Evolutionary conservation across 2,888 invertebrate genomes (phyloP), one percentile per base, ranked within the genome.

Genomic region (Cecidostiba fungosa): DNA sequence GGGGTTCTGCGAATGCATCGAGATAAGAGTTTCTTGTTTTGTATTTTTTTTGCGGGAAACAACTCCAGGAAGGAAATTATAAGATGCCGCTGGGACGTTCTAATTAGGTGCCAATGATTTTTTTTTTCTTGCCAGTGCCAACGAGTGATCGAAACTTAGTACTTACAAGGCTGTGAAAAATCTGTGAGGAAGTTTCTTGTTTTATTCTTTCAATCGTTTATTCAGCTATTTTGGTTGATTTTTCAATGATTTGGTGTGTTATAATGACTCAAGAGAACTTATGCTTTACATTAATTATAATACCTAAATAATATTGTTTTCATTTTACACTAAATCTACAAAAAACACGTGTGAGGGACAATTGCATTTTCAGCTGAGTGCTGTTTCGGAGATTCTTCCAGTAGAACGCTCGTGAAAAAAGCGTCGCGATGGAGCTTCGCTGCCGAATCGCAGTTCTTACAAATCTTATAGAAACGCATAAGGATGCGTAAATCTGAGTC

Each of bases 301-400:
- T 73, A 78, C 78, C 39, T 84, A 74, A 84, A 84, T 84, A 66
- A 84, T 79, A 84, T 74, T 36, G 32, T 70, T 69, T 79, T 69
- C 19, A 39, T n/a, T 62, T 80, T 39, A 78, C 23, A 54, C 74
- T 84, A 79, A 36, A 74, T 26, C 69, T 84, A 76, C 43, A 79
- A 54, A 80, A 59, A n/a, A 59, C 50, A 19, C 29, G 32, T 12
- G 39, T 69, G 69, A 72, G 19, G 29, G 72, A 29, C 72, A 77
- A 72, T 54, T 72, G 76, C 26, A 77, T 83, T 59, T 19, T 70
- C 43, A 83, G 50, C 50, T 26, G 5, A 69, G 32, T 82, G 76
- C 69, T 82, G 3, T 39, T 82, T 36, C n/a, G 39, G 39, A 77
- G 39, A 77, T 3, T 66, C 66, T 19, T 62, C 26, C 47, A 69